These are phyloP conservation scores for Conistra vaccinii DNA, from an alignment of 2,888 invertebrate species.

Conservation along the genomic window DNA sequence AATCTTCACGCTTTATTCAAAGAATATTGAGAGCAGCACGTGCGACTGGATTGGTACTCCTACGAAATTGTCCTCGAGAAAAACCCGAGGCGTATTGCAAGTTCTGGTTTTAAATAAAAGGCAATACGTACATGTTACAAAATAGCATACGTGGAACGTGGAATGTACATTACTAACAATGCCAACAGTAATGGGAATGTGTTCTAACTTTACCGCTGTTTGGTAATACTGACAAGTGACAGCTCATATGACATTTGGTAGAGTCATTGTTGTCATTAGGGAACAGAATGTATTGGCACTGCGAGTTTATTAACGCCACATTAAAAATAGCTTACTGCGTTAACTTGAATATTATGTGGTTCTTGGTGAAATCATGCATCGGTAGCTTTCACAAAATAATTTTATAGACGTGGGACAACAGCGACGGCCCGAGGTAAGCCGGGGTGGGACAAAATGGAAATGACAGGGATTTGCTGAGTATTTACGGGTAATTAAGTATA, in stretches of 20 bases:
- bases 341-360: slow-evolving; percentile 56
- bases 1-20: slow-evolving; percentile 39
- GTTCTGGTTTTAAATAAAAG: slow-evolving; percentile 53
- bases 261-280: slow-evolving; percentile 54
- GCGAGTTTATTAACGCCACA: slow-evolving; percentile 25
- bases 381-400: slow-evolving; percentile 64
- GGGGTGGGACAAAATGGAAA: slow-evolving; percentile 46
- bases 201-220: slow-evolving; percentile 44
- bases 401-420: slow-evolving; percentile 54
- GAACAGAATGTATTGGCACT: slow-evolving; percentile 27
- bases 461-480: slow-evolving; percentile 48
- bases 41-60: slow-evolving; percentile 41
- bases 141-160: slow-evolving; percentile 45
- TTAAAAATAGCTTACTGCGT: slow-evolving; percentile 55
- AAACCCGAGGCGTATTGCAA: slow-evolving; percentile 43
- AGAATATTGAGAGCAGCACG: slow-evolving; percentile 44
- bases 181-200: slow-evolving; percentile 44
- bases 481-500: slow-evolving; percentile 61
- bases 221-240: slow-evolving; percentile 38
- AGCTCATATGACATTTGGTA: slow-evolving; percentile 48
- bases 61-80: slow-evolving; percentile 40
- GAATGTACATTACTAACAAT: slow-evolving; percentile 30
- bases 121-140: slow-evolving; percentile 48
- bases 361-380: slow-evolving; percentile 59
- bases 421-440: slow-evolving; percentile 36